A percentile compares a stretch with the other conserved stretches of the same genome.
These are phyloP conservation scores for Apogon hyalosoma DNA, from an alignment of 2,797 vertebrate species.

Conservation along the genomic window DNA sequence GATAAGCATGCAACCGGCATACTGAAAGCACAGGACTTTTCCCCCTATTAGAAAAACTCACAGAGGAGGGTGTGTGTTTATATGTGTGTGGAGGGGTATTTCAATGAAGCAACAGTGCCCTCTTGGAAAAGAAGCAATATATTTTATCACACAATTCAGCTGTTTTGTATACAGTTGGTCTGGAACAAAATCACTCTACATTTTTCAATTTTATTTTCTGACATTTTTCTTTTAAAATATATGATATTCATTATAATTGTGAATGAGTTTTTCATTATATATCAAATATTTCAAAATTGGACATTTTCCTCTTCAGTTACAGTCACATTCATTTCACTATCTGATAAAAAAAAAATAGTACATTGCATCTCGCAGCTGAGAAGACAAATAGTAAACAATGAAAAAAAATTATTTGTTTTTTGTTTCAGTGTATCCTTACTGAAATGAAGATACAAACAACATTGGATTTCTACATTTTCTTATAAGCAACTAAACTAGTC, in stretches of 20 bases:
- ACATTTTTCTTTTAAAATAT: background rate
- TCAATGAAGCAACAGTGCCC: conserved; percentile 64
- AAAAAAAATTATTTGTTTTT: conserved; percentile 27
- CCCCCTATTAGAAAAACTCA: conserved; percentile 51
- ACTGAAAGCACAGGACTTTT: conserved; percentile 56
- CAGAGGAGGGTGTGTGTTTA: conserved; percentile 15
- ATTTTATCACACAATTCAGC: conserved; percentile 7
- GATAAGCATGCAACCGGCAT: conserved; percentile 70
- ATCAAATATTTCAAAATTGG: background rate
- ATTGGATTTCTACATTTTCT: conserved; percentile 51
- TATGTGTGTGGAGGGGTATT: background rate
- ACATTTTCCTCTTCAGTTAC: background rate
- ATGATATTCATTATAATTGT: background rate
- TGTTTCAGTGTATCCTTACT: conserved; percentile 31
- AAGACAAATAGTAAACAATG: conserved; percentile 1
- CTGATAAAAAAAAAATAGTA: background rate
- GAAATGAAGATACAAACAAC: conserved; percentile 7
- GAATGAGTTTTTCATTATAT: background rate
- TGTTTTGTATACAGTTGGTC: background rate
- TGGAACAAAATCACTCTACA: conserved; percentile 6
- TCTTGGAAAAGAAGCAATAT: conserved; percentile 43
- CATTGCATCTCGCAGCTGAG: background rate
- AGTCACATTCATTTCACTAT: background rate
- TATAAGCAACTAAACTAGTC: conserved; percentile 53
- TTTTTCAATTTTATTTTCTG: background rate